Conservation (phyloP, 2,888 invertebrate genomes). For the Cryptus viduatorius region DNA sequence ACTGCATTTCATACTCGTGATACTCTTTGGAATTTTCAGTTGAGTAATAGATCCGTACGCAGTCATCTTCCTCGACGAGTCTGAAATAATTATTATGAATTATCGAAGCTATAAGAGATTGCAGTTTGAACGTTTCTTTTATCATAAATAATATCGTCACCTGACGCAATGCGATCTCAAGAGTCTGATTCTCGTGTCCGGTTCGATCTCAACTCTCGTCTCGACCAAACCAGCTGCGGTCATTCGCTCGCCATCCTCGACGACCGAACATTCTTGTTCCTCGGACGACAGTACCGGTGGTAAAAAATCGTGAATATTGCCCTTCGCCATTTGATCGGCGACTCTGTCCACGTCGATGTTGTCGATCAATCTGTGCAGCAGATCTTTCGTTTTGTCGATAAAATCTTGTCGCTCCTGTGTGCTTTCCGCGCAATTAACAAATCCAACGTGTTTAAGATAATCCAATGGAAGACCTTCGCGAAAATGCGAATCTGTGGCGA, state of each 20-base stretch:
- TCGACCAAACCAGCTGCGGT: slow-evolving; percentile 87
- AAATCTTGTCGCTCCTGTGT: slow-evolving; percentile 85
- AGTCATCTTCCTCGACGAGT: slow-evolving; percentile 89
- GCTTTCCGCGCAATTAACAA: slow-evolving; percentile 87
- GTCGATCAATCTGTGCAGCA: slow-evolving; percentile 83
- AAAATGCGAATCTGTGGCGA: slow-evolving; percentile 89
- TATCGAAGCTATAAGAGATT: not conserved
- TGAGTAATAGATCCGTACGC: slow-evolving; percentile 91
- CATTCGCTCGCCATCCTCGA: slow-evolving; percentile 91
- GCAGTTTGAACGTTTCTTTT: too few species aligned
- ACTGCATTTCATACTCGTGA: slow-evolving; percentile 92
- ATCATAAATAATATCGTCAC: slow-evolving; percentile 63
- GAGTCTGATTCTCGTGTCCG: slow-evolving; percentile 88
- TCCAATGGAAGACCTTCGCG: slow-evolving; percentile 93
- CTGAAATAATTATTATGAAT: slow-evolving; percentile 76
- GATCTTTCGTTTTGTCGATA: slow-evolving; percentile 84
- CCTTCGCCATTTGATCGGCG: slow-evolving; percentile 94
- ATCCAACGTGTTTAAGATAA: slow-evolving; percentile 91
- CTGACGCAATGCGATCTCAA: slow-evolving; percentile 83
- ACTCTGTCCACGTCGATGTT: slow-evolving; percentile 89
- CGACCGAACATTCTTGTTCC: slow-evolving; percentile 90
- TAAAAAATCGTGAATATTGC: slow-evolving; percentile 93
- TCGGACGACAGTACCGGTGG: slow-evolving; percentile 91
- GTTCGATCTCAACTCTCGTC: slow-evolving; percentile 89
- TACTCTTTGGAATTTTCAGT: slow-evolving; percentile 94